Base-by-base conservation (phyloP, 2,797 vertebrate genomes). In the Cheirogaleus major region DNA sequence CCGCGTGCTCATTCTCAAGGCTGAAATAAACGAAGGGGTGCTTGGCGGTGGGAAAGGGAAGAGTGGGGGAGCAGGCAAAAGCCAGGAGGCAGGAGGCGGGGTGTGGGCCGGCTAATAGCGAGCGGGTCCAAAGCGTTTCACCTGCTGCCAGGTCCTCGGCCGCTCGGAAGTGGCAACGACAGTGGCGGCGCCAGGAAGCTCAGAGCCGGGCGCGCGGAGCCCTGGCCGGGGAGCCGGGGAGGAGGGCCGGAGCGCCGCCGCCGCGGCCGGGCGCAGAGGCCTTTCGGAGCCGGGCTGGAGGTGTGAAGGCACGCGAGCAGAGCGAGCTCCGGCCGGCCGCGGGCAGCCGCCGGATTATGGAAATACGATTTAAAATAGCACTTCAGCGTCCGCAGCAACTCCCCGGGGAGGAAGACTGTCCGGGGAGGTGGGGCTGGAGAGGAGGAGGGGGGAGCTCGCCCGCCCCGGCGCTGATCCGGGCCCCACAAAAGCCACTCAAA, bases 271-370 rank as follows among this genome's bases (percentile, higher is more conserved):
- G 18, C 50, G n/a, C 91, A 2, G 84, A 32, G 72, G 72, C 86
- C 65, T 48, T 13, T 63, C 32, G 55, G 55, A 57, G 55, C 55
- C 55, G 22, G 55, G 22, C 55, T 22, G 55, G 55, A 57, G 55
- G 97, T 96, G 98, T 99, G 98, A 98, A 98, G 99, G 99, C 99
- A 99, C 99, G 98, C 98, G 99, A 99, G 98, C 98, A 96, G 96
- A 98, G 98, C 2, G 97, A 95, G 98, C 98, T 97, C 98, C 97
- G 98, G 52, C 95, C 52, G 38, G 72, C 69, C 6, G 69, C 70
- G 78, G 7, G 79, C 95, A 43, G 78, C 95, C 61, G 22, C 80
- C 88, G 15, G 97, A 97, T 96, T 95, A 97, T 89, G 96, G 94
- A 98, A 98, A 98, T 95, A 23, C 25, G 80, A 93, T 94, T 95